Evolutionary conservation across 2,113 vertebrate genomes (phyloP).

Genomic region (Myiagra hebetior): DNA sequence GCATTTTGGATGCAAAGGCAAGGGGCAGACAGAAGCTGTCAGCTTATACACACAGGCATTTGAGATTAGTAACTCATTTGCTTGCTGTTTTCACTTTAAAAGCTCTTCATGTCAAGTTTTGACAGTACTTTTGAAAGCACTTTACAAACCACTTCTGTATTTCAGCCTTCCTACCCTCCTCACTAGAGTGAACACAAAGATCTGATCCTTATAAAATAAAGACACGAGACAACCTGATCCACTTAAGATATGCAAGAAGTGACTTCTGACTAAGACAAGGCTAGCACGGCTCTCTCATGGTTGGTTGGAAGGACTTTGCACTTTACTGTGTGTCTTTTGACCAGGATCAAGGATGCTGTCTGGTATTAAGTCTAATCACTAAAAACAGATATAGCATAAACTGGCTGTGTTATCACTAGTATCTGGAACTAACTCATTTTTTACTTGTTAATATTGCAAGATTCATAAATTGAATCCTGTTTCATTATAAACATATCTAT

Average conservation of each 20-base stretch:
- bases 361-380: not conserved
- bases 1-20: slow-evolving; percentile 19
- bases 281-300: not conserved
- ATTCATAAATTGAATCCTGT: not conserved
- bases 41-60: not conserved
- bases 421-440: not conserved
- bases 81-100: slow-evolving; percentile 31
- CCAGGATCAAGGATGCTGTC: not conserved
- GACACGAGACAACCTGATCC: not conserved
- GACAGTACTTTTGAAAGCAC: slow-evolving; percentile 35
- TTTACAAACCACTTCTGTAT: not conserved
- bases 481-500: not conserved
- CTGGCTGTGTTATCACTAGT: not conserved
- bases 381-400: not conserved
- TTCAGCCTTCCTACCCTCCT: not conserved
- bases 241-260: not conserved
- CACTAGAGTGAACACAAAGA: not conserved
- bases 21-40: slow-evolving; percentile 50
- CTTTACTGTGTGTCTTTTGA: not conserved
- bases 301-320: not conserved
- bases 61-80: slow-evolving; percentile 53
- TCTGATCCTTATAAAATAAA: not conserved
- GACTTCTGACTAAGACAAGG: not conserved
- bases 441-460: not conserved
- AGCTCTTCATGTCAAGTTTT: slow-evolving; percentile 29